A percentile compares a stretch with the other conserved stretches of the same genome.
phyloP scores from a whole-genome alignment of 1,140 invertebrate species.

The Tetragonula clypearis region DNA sequence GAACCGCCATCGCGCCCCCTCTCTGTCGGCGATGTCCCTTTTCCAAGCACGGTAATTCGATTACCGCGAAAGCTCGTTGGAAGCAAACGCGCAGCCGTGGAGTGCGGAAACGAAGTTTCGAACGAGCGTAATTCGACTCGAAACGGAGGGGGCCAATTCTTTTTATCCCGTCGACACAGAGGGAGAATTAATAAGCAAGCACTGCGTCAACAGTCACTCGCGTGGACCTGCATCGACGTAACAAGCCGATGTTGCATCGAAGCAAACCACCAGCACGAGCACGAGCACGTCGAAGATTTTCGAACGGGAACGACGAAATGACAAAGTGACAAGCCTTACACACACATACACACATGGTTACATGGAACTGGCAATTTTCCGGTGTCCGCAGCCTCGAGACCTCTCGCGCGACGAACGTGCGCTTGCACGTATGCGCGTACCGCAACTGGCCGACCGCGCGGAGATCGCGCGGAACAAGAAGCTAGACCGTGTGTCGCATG shows the following conservation, averaged over 20 bases:
- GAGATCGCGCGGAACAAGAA: conserved; percentile 46
- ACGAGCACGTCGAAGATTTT: no score
- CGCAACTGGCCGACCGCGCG: conserved; percentile 50
- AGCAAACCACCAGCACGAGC: not conserved
- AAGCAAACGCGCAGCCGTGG: not conserved
- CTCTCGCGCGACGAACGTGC: conserved; percentile 50
- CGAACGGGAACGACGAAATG: not conserved
- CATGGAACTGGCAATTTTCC: not conserved
- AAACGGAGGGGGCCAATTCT: not conserved
- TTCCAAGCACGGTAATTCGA: not conserved
- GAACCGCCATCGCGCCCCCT: not conserved
- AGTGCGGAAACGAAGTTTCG: not conserved
- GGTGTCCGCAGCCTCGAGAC: conserved; percentile 3
- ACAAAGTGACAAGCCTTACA: not conserved
- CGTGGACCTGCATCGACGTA: not conserved
- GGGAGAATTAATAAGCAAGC: no score
- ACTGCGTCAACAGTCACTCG: not conserved
- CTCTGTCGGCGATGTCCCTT: not conserved
- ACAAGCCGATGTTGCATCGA: not conserved
- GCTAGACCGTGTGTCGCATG: conserved; percentile 59
- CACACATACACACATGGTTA: not conserved
- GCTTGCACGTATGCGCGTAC: conserved; percentile 64
- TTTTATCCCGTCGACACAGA: not conserved
- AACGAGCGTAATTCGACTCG: conserved; percentile 17
- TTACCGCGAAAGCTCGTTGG: conserved; percentile 8